Evolutionary conservation across 1,140 invertebrate genomes (phyloP), one percentile per base, ranked within the genome.

Genomic region (Pentalonia nigronervosa): DNA sequence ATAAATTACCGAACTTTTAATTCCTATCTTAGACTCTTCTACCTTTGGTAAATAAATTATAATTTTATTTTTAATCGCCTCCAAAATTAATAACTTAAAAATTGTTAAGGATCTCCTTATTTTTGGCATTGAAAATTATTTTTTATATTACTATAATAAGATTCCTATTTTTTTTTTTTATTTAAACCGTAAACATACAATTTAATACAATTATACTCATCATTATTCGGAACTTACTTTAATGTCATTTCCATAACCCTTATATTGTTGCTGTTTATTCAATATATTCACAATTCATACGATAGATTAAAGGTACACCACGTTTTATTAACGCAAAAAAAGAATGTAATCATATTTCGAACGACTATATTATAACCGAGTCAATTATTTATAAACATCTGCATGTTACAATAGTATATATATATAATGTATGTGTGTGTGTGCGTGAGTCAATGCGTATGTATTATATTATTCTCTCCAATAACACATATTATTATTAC

Each of bases 371-470:
- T 67, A 67, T 30, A 21, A 45, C 14, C 23, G 25, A 86, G 47
- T 84, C 20, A 84, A 41, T 84, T 84, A 84, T 34, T 30, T 25
- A 47, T n/a, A 47, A 86, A 86, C 84, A 86, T 86, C 84, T 86
- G 84, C 41, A 2, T 45, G 25, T n/a, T 67, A 67, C 25, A 9
- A 30, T 60, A 60, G 9, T 60, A n/a, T 60, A 60, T 60, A 60
- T 30, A 7, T 67, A 67, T 9, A 20, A 50, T 48, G 48, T 30
- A 11, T 30, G 25, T 14, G 25, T 60, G 11, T 60, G 1, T 60
- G 25, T 60, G 56, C 25, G 25, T 60, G 56, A n/a, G n/a, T n/a
- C n/a, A n/a, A n/a, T 60, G 56, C 25, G 56, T 23, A 23, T 56
- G 7, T 56, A 25, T 56, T 60, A 30, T 67, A 45, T 14, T 41